Evolutionary conservation across 2,888 invertebrate genomes (phyloP), one percentile per base, ranked within the genome.

Genomic region (Xylota segnis): DNA sequence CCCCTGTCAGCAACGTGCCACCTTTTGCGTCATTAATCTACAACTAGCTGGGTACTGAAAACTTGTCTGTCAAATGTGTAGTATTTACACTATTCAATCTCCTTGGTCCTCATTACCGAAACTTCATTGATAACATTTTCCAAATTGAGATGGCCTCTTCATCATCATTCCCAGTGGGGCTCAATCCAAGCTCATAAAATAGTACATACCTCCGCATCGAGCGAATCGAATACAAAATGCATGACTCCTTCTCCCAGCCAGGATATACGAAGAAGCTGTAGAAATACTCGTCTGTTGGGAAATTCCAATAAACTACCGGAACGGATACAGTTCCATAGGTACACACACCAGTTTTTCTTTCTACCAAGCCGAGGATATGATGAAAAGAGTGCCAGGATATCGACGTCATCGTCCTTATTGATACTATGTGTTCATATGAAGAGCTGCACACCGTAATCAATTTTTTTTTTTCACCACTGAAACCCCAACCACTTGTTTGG

Each of bases 281-380:
- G 32, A 58, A 40, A 59, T 59, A 59, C 12, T 56, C 10, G 70
- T 45, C 70, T 70, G 23, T 58, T 70, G 70, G 70, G 70, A 70
- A 70, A 70, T 70, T 70, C 32, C 70, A 58, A 45, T 29, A 54
- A 68, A 27, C 52, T 54, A 68, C 27, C 54, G 54, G 54, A 14
- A 23, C 23, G 50, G 37, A 23, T 16, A 32, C n/a, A 34, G 54
- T 29, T 43, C 10, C 70, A 47, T 34, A 34, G 58, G 34, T 59
- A 45, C 32, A 45, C 43, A 58, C 50, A 52, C 12, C 16, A 32
- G 9, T 18, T 32, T 18, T 63, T 68, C 56, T 34, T 34, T 70
- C 37, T 52, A 2, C 34, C 9, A 16, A 23, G 29, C 34, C 9
- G 29, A 23, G 29, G 54, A 27, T 27, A 23, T 43, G 29, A 47